Conservation (phyloP, 2,113 vertebrate genomes). For the Protomyctophum bolini region DNA sequence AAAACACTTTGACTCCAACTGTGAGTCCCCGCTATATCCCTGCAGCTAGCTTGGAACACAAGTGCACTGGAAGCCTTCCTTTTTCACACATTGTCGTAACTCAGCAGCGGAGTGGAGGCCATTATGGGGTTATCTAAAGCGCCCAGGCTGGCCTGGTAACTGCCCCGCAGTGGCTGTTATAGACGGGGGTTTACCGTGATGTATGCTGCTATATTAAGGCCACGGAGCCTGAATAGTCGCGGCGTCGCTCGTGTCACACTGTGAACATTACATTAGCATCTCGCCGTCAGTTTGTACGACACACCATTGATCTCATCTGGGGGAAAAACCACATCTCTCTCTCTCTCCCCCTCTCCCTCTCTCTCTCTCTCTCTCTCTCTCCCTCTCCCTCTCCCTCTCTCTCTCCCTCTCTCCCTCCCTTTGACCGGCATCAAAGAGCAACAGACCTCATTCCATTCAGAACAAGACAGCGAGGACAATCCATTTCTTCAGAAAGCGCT, state of each 20-base stretch:
- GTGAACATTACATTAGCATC: slow-evolving; percentile 12
- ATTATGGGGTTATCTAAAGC: slow-evolving; percentile 41
- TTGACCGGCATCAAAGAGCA: neutral
- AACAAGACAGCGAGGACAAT: slow-evolving; percentile 8
- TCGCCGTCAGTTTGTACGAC: slow-evolving; percentile 3
- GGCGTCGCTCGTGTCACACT: slow-evolving; percentile 19
- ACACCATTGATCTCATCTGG: neutral
- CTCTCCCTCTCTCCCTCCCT: no score
- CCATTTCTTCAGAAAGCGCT: neutral
- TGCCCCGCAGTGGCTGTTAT: slow-evolving; percentile 11
- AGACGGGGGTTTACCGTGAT: slow-evolving; percentile 23
- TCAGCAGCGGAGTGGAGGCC: slow-evolving; percentile 22
- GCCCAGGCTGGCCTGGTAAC: slow-evolving; percentile 22
- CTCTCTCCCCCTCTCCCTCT: no score
- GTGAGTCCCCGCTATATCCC: neutral
- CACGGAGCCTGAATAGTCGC: slow-evolving; percentile 13
- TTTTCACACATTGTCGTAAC: slow-evolving; percentile 43
- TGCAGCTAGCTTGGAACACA: neutral
- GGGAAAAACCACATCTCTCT: neutral
- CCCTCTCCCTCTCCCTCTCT: no score
- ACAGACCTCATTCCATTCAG: neutral
- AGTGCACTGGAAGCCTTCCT: slow-evolving; percentile 26
- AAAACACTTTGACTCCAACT: neutral
- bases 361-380: no score
- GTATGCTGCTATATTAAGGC: slow-evolving; percentile 29